Conservation (phyloP, 2,113 vertebrate genomes). For the Albula glossodonta region DNA sequence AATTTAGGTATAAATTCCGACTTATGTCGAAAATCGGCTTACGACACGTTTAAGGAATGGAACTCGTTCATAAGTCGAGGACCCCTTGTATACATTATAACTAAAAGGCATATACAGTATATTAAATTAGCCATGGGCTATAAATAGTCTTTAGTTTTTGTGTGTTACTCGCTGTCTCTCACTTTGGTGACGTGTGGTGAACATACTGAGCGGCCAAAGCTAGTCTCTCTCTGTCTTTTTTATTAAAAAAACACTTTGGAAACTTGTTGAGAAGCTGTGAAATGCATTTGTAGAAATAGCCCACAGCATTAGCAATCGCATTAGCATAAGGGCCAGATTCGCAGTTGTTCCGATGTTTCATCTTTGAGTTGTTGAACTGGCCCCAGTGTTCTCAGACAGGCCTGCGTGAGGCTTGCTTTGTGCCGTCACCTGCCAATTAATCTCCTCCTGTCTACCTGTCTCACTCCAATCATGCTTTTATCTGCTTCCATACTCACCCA, state of each 20-base stretch:
- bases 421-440: not conserved
- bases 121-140: too few species aligned
- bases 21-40: too few species aligned
- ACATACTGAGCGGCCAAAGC: too few species aligned
- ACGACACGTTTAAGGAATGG: too few species aligned
- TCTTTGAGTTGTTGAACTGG: not conserved
- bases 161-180: too few species aligned
- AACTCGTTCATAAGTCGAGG: too few species aligned
- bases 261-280: not conserved
- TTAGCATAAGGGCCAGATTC: not conserved
- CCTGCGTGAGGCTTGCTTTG: not conserved
- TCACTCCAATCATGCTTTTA: not conserved
- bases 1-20: too few species aligned
- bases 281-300: not conserved
- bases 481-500: not conserved
- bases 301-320: not conserved
- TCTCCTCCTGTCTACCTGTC: not conserved
- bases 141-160: too few species aligned
- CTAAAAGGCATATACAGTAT: too few species aligned
- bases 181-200: too few species aligned
- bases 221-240: not conserved
- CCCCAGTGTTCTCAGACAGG: not conserved
- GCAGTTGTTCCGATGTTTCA: not conserved
- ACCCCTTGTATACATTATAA: too few species aligned
- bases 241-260: not conserved